Conservation (phyloP, 2,797 vertebrate genomes). For the Sebastes nivosus region DNA sequence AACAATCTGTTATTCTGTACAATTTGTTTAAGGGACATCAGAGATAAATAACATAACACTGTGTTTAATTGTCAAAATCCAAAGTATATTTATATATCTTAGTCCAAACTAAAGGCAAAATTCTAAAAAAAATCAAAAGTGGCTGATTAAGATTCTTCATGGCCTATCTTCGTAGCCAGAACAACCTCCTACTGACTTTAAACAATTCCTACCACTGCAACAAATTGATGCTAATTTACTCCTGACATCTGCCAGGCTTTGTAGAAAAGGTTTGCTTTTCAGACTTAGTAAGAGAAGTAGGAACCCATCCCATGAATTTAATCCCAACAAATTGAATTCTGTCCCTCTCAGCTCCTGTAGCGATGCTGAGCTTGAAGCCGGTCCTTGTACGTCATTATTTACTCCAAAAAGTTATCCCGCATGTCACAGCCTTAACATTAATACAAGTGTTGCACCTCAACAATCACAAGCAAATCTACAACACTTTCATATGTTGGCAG, state of each 20-base stretch:
- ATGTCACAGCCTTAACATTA: not conserved
- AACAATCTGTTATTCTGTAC: not conserved
- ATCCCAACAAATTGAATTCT: not conserved
- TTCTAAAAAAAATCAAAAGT: not conserved
- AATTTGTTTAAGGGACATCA: not conserved
- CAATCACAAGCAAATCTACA: constrained; percentile 48
- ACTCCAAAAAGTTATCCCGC: not conserved
- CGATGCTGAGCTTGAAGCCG: not conserved
- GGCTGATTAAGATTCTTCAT: not conserved
- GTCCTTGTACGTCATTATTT: not conserved
- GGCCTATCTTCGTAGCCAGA: not conserved
- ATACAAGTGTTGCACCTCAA: constrained; percentile 1
- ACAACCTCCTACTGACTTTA: not conserved
- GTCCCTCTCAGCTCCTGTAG: not conserved
- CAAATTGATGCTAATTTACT: not conserved
- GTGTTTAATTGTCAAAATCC: not conserved
- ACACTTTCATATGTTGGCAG: constrained; percentile 10
- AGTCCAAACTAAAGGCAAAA: not conserved
- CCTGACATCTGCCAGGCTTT: not conserved
- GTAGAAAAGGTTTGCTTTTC: not conserved
- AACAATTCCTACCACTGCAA: not conserved
- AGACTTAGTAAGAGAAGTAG: not conserved
- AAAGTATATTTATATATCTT: not conserved
- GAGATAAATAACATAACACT: not conserved
- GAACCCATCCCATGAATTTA: not conserved